Base-by-base conservation (phyloP, 1,140 invertebrate species). In the Zophobas atratus region DNA sequence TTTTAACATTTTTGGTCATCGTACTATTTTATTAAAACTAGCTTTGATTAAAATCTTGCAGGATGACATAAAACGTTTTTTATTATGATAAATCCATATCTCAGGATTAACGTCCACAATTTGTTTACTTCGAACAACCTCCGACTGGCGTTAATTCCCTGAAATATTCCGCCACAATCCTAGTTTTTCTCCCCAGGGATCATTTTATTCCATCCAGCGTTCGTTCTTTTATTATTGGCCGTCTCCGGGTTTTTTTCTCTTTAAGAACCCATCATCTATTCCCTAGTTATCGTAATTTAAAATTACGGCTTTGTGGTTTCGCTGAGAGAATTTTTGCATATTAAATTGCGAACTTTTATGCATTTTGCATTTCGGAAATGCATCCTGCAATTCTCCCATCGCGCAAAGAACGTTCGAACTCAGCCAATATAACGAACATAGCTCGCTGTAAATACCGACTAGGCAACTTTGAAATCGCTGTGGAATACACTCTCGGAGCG, bases 361-460 rank as follows among this genome's bases (percentile, higher is more conserved):
- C 60, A 67, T 67, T 67, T 67, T 67, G 38, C 60, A 43, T 67
- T 43, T 67, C 36, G 38, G 39, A 67, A 67, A 67, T 67, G 60
- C 60, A 67, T 67, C 60, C 39, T 43, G 39, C 60, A 67, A 67
- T 67, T 67, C 60, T 39, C 60, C 39, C 20, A 41, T 67, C 39
- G 56, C 5, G 5, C 38, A 67, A 41, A 67, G 60, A 67, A 67
- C 60, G 60, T 43, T 67, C 60, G 60, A 67, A 67, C 60, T 67
- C 60, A 36, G 60, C 60, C 60, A 67, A 67, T 67, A 67, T 67
- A 67, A 67, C 60, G 60, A 67, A 67, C 60, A 43, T 67, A 33
- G 60, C 60, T 67, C 60, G 60, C 60, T 67, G 60, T 67, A 67
- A 67, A 67, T 67, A 67, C 60, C 60, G 60, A 67, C 60, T 43